Conservation (phyloP, 2,888 invertebrate genomes). For the Heliconius sara region DNA sequence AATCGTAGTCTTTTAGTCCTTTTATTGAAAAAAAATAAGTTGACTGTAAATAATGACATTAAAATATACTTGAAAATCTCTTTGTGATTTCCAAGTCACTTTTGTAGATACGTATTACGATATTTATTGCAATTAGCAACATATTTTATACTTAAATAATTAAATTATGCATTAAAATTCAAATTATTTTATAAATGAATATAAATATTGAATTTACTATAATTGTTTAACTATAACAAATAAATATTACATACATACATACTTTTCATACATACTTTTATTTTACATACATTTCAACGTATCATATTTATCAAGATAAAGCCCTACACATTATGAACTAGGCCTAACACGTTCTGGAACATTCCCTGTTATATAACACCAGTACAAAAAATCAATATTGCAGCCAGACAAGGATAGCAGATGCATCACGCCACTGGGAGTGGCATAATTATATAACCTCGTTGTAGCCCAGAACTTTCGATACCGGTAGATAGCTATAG, state of each 20-base stretch:
- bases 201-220: no score
- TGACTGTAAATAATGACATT: no score
- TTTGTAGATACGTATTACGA: no score
- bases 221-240: no score
- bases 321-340: neutral
- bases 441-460: constrained; percentile 1
- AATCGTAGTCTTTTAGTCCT: no score
- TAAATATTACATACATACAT: no score
- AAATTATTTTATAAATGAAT: no score
- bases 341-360: constrained; percentile 11
- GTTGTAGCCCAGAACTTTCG: neutral
- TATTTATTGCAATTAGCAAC: no score
- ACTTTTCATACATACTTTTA: no score
- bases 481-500: neutral
- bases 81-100: neutral
- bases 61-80: neutral
- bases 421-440: constrained; percentile 14
- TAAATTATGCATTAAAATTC: no score
- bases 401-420: constrained; percentile 15
- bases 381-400: constrained; percentile 20
- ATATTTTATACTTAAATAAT: no score
- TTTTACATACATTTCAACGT: neutral
- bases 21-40: neutral
- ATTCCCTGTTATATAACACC: neutral
- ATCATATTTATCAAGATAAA: neutral